Percentiles rank a stretch among this genome's conserved stretches.
These are phyloP conservation scores for Eupleurogrammus muticus DNA, from an alignment of 2,797 vertebrate species.

Conservation along the genomic window DNA sequence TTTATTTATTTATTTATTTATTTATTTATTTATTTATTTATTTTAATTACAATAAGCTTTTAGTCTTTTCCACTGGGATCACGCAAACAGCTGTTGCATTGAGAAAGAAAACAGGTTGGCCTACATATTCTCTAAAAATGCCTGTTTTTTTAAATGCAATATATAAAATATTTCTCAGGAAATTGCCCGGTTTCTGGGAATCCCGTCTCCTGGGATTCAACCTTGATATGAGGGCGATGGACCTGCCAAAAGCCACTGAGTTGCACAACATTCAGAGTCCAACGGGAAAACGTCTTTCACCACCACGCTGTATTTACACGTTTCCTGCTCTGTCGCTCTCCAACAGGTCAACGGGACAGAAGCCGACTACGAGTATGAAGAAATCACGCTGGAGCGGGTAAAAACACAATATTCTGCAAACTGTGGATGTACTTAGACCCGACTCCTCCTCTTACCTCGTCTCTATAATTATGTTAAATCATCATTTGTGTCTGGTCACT, in stretches of 20 bases:
- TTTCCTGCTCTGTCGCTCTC: conserved; percentile 23
- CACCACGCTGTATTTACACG: background rate
- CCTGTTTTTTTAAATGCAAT: too few species aligned
- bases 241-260: background rate
- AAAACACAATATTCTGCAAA: conserved; percentile 44
- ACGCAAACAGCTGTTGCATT: too few species aligned
- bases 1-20: too few species aligned
- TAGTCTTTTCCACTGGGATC: too few species aligned
- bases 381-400: conserved; percentile 98
- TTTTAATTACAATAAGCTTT: too few species aligned
- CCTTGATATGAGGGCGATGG: background rate
- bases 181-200: too few species aligned
- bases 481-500: background rate
- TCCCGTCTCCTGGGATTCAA: too few species aligned
- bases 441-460: background rate
- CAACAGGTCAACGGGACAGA: conserved; percentile 95
- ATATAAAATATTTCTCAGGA: too few species aligned
- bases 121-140: too few species aligned
- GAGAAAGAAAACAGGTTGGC: too few species aligned
- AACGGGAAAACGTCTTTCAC: background rate
- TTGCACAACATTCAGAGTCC: background rate
- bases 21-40: too few species aligned
- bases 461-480: conserved; percentile 3
- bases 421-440: conserved; percentile 18
- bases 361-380: conserved; percentile 98